phyloP scores from a whole-genome alignment of 2,888 invertebrate genomes.

The Parochlus steinenii region DNA sequence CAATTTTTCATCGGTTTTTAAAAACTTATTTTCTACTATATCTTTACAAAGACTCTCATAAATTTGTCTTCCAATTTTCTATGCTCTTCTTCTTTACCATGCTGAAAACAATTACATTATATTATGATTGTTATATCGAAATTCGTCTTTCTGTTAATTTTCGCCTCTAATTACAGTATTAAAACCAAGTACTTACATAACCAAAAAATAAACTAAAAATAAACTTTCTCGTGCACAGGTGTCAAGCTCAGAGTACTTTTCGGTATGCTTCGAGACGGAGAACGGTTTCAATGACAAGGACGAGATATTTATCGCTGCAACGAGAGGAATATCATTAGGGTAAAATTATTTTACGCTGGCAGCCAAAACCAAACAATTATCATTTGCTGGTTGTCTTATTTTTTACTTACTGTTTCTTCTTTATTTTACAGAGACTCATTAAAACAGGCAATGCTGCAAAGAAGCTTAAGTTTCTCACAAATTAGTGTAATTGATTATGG shows the following conservation, averaged over 20 bases:
- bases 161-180: too few species aligned
- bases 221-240: conserved; percentile 46
- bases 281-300: conserved; percentile 33
- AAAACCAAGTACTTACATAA: too few species aligned
- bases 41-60: too few species aligned
- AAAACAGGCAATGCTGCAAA: conserved; percentile 41
- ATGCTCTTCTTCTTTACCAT: too few species aligned
- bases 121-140: too few species aligned
- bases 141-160: too few species aligned
- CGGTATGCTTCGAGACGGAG: conserved; percentile 48
- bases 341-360: conserved; percentile 30
- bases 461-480: conserved; percentile 35
- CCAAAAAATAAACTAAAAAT: too few species aligned
- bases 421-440: conserved; percentile 42
- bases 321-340: conserved; percentile 46
- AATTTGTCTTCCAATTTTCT: too few species aligned
- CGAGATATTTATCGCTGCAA: conserved; percentile 48
- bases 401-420: conserved; percentile 12
- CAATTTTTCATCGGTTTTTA: too few species aligned
- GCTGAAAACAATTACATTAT: too few species aligned
- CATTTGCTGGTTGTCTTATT: neutral
- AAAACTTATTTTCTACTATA: too few species aligned
- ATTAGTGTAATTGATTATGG: conserved; percentile 29
- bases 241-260: conserved; percentile 56
- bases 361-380: neutral